These are phyloP conservation scores for Carlito syrichta DNA, from an alignment of 2,113 vertebrate genomes.

Conservation along the genomic window DNA sequence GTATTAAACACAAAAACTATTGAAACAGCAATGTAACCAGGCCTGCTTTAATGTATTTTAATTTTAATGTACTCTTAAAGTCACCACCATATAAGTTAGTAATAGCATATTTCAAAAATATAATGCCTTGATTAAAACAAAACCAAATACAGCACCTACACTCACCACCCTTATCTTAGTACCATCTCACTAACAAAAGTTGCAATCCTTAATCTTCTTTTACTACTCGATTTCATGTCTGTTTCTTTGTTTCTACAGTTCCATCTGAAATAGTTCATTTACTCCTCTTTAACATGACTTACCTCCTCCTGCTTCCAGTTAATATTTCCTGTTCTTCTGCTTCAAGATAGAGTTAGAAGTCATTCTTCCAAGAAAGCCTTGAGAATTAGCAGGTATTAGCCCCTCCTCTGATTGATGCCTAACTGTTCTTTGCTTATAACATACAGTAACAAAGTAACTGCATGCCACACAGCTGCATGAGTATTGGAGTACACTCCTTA, in stretches of 20 bases:
- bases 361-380: not conserved
- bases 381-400: not conserved
- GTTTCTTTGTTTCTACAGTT: not conserved
- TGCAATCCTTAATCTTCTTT: not conserved
- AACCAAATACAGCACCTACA: not conserved
- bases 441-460: not conserved
- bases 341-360: not conserved
- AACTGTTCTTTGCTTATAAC: not conserved
- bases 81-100: not conserved
- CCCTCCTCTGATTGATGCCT: not conserved
- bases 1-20: not conserved
- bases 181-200: not conserved
- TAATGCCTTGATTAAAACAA: not conserved
- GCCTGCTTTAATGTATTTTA: not conserved
- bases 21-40: not conserved
- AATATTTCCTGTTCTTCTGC: not conserved
- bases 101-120: not conserved
- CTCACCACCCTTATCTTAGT: not conserved
- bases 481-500: not conserved
- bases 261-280: not conserved
- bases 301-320: not conserved
- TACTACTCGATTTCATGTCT: not conserved
- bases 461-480: not conserved
- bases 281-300: not conserved
- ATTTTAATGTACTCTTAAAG: not conserved